These are phyloP conservation scores for Congeria kusceri DNA, from an alignment of 2,888 invertebrate genomes.

Conservation along the genomic window DNA sequence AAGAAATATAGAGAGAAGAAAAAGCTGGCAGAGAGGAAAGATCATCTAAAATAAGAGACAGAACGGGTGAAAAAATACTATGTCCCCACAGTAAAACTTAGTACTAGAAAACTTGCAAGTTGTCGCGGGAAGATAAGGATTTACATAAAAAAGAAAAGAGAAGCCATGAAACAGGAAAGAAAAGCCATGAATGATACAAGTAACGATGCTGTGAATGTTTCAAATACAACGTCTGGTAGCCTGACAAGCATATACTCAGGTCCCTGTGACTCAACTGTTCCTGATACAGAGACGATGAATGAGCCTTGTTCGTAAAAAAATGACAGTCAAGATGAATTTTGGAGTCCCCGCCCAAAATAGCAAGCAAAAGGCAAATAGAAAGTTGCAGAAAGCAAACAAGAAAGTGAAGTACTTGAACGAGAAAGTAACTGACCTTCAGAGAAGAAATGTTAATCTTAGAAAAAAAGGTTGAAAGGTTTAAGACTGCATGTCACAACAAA, in stretches of 20 bases:
- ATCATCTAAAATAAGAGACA: conserved; percentile 16
- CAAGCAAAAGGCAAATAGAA: background rate
- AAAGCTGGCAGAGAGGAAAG: background rate
- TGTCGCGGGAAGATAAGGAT: too few species aligned
- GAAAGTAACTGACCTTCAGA: background rate
- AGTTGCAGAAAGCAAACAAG: background rate
- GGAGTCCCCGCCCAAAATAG: too few species aligned
- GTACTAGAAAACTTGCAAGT: too few species aligned
- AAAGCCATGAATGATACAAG: too few species aligned
- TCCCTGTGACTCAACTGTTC: background rate
- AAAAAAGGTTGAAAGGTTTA: background rate
- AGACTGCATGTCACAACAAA: too few species aligned
- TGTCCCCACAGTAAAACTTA: conserved; percentile 13
- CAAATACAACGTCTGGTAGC: too few species aligned
- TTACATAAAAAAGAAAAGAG: too few species aligned
- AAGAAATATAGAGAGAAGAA: conserved; percentile 15
- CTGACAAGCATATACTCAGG: too few species aligned
- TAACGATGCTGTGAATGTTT: too few species aligned
- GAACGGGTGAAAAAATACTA: conserved; percentile 18
- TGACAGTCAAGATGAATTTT: background rate
- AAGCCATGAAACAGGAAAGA: too few species aligned
- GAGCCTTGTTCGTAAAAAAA: background rate
- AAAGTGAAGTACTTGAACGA: background rate
- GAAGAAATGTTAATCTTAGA: background rate
- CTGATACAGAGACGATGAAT: background rate